A percentile compares a stretch with the other conserved stretches of the same genome.
Conservation (phyloP, 2,797 vertebrate genomes). For the Lates japonicus region DNA sequence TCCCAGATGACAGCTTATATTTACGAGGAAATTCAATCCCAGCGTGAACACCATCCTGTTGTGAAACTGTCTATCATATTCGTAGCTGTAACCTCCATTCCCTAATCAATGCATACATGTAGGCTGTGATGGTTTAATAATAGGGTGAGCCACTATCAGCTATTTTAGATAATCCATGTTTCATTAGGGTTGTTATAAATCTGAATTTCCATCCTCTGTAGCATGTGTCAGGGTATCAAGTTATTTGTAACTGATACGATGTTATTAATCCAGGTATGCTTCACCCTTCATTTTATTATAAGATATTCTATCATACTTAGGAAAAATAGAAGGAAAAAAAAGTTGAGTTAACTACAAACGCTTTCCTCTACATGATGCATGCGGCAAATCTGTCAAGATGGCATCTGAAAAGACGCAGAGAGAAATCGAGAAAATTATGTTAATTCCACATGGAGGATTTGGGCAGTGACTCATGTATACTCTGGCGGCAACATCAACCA, state of each 20-base stretch:
- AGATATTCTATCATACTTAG: not conserved
- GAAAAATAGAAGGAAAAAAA: not conserved
- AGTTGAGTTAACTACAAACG: conserved; percentile 33
- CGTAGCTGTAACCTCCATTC: conserved; percentile 34
- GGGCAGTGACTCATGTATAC: conserved; percentile 73
- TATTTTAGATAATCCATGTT: conserved; percentile 34
- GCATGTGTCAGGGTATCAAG: conserved; percentile 8
- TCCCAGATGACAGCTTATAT: conserved; percentile 63
- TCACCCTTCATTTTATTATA: conserved; percentile 14
- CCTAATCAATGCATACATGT: conserved; percentile 48
- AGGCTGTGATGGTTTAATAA: conserved; percentile 40
- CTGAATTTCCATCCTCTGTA: not conserved
- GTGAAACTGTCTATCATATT: conserved; percentile 56
- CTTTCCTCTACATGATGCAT: conserved; percentile 59
- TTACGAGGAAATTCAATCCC: conserved; percentile 62
- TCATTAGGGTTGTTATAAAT: conserved; percentile 27
- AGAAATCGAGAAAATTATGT: conserved; percentile 67
- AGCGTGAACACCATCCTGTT: conserved; percentile 54
- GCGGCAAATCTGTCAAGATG: conserved; percentile 67
- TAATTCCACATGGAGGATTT: conserved; percentile 74
- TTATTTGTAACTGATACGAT: not conserved
- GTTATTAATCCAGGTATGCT: not conserved
- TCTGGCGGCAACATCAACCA: conserved; percentile 75
- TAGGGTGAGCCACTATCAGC: conserved; percentile 25
- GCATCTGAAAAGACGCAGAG: conserved; percentile 39